Conservation (phyloP, 92 coral and sea anemone species). For the Zoanthus sansibaricus region DNA sequence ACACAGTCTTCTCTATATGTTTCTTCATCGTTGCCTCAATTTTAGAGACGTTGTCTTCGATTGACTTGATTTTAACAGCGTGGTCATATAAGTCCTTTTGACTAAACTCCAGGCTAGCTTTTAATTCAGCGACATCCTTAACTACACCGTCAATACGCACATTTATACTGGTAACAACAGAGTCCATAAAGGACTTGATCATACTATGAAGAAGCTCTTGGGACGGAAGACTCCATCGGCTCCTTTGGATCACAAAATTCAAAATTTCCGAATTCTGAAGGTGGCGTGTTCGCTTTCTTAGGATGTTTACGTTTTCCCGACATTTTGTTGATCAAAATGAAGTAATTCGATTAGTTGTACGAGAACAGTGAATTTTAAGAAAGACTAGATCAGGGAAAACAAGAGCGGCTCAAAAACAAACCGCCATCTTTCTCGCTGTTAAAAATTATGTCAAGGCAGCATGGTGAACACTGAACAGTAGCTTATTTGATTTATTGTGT, state of each 20-base stretch:
- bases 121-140: too few relatives aligned
- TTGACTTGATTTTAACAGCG: too few relatives aligned
- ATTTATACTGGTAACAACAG: neutral
- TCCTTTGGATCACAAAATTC: neutral
- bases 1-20: too few relatives aligned
- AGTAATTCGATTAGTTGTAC: neutral
- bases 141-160: too few relatives aligned
- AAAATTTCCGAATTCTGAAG: neutral
- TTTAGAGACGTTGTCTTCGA: too few relatives aligned
- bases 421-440: neutral
- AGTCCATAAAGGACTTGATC: neutral
- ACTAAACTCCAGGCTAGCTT: too few relatives aligned
- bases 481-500: too few relatives aligned
- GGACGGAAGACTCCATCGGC: neutral
- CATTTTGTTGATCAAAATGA: neutral
- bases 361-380: too few relatives aligned
- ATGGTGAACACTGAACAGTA: too few relatives aligned
- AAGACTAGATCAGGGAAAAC: neutral
- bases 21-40: too few relatives aligned
- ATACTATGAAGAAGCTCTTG: neutral
- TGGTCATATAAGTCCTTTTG: too few relatives aligned
- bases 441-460: too few relatives aligned
- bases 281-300: neutral
- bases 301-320: neutral
- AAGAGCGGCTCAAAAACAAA: neutral